These are phyloP conservation scores for Sarcophaga rosellei DNA, from an alignment of 2,888 invertebrate species.

Conservation along the genomic window DNA sequence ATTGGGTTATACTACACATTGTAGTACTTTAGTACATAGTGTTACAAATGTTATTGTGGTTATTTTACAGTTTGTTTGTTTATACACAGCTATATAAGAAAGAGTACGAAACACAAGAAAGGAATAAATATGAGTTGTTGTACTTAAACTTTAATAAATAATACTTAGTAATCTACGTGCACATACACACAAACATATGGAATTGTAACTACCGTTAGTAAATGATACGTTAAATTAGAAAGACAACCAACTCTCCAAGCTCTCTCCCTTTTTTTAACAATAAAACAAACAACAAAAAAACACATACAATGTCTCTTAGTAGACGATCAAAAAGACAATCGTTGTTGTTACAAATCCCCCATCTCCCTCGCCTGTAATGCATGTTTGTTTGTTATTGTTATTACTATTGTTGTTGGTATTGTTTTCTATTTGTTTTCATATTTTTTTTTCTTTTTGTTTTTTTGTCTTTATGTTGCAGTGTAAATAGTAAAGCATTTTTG, in stretches of 20 bases:
- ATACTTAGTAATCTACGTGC: slow-evolving; percentile 2
- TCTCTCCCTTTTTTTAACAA: not conserved
- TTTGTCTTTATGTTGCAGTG: slow-evolving; percentile 16
- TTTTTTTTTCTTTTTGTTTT: not conserved
- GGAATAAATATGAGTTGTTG: slow-evolving; percentile 53
- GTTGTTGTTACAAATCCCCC: not conserved
- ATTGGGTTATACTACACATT: not conserved
- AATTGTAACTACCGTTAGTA: slow-evolving; percentile 53
- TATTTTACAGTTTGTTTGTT: not conserved
- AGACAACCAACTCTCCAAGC: not conserved
- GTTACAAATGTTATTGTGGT: not conserved
- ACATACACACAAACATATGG: not conserved
- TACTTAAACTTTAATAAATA: slow-evolving; percentile 43
- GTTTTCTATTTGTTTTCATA: slow-evolving; percentile 23
- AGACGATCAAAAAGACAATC: slow-evolving; percentile 64
- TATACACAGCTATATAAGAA: too few relatives aligned
- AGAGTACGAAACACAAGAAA: slow-evolving; percentile 14
- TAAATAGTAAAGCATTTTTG: slow-evolving; percentile 52
- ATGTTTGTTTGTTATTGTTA: slow-evolving; percentile 21
- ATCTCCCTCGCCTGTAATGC: not conserved
- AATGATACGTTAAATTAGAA: slow-evolving; percentile 43
- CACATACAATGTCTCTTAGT: slow-evolving; percentile 30
- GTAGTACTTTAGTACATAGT: not conserved
- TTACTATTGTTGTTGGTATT: slow-evolving; percentile 25
- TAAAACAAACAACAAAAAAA: not conserved